Base-by-base conservation (phyloP, 2,888 invertebrate genomes). In the Pimpla rufipes region DNA sequence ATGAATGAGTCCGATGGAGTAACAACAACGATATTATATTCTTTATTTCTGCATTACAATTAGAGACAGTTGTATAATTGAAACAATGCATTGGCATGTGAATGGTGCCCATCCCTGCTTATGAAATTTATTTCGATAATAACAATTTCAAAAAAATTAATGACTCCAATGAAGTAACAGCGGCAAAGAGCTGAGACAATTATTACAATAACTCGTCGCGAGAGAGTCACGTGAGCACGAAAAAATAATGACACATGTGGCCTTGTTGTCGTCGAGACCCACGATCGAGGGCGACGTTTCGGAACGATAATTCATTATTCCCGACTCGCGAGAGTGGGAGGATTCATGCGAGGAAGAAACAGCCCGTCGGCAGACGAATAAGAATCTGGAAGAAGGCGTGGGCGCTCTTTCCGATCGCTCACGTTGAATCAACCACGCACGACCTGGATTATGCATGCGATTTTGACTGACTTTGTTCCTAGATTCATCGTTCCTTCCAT, bases 281-380 rank as follows among this genome's bases (percentile, higher is more conserved):
- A 5, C 68, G 8, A n/a, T 13, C 45, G 23, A 6, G 29, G 23
- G 11, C 13, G 18, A 21, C 37, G 13, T 50, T 68, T 37, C 52
- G 50, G 50, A 52, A 68, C 11, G 18, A 68, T 68, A 68, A 52
- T 52, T 68, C 52, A 50, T 68, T 68, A 68, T 52, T 37, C 13
- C 7, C 37, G 50, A 68, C 50, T 16, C 29, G 0, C 18, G 50
- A 18, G 50, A 37, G 68, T 68, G 68, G 68, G 68, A 68, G 50
- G 68, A 52, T 37, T 8, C 37, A 35, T 50, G 13, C 35, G 52
- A 37, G 37, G 13, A 52, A 52, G 37, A 11, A 64, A 37, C 11
- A 37, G 50, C 6, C 13, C 8, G 29, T 10, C 8, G 37, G 18
- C 35, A n/a, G 64, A 64, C n/a, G 23, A 23, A 16, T 18, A 11